Evolutionary conservation across 2,888 invertebrate species (phyloP).

Genomic region (Eupeodes luniger): DNA sequence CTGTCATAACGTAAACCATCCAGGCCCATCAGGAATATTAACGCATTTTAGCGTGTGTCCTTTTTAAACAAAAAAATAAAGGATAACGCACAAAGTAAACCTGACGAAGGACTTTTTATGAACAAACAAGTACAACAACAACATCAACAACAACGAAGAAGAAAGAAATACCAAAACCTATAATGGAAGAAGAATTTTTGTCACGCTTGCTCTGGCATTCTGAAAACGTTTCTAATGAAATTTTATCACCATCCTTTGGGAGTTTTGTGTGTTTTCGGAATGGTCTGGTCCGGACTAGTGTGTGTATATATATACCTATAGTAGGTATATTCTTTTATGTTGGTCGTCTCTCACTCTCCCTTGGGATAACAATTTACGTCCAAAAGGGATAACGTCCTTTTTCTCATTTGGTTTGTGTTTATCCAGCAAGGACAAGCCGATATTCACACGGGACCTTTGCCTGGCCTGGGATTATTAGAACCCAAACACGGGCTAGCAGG

Average conservation of each 20-base stretch:
- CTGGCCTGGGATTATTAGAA: constrained; percentile 8
- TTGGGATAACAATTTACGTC: constrained; percentile 25
- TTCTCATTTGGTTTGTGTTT: constrained; percentile 25
- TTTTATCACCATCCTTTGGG: constrained; percentile 51
- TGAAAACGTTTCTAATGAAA: constrained; percentile 59
- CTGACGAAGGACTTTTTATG: constrained; percentile 14
- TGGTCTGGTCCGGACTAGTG: no score
- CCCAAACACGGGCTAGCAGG: neutral
- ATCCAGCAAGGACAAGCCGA: constrained; percentile 34
- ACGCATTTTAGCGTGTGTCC: neutral
- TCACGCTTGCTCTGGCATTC: constrained; percentile 52
- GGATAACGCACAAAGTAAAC: neutral
- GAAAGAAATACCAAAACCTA: constrained; percentile 23
- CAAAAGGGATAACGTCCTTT: constrained; percentile 27
- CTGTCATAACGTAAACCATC: constrained; percentile 6
- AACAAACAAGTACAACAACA: neutral
- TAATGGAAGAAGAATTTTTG: constrained; percentile 46
- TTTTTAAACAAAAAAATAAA: neutral
- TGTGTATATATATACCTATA: neutral
- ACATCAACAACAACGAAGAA: neutral
- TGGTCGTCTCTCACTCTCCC: neutral
- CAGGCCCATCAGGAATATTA: neutral
- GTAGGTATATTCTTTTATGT: neutral
- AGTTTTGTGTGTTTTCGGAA: neutral
- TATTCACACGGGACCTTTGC: constrained; percentile 19